phyloP scores from a whole-genome alignment of 2,113 vertebrate genomes.

The Elaphurus davidianus region DNA sequence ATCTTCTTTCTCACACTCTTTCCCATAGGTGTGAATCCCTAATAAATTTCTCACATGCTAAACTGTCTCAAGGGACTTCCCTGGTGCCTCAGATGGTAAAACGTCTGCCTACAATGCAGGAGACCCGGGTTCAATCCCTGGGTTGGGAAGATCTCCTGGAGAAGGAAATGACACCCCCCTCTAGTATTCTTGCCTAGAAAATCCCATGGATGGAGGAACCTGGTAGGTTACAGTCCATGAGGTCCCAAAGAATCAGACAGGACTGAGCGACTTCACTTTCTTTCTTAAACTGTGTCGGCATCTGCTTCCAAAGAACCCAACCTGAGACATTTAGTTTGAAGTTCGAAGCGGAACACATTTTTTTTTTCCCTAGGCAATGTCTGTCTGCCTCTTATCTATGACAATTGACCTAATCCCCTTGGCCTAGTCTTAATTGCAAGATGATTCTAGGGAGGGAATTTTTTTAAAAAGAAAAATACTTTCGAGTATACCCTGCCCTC shows the following conservation, averaged over 20 bases:
- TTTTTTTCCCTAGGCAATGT: neutral
- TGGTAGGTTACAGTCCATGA: neutral
- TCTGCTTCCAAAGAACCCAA: constrained; percentile 11
- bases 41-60: neutral
- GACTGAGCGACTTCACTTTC: neutral
- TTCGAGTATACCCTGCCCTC: neutral
- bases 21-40: neutral
- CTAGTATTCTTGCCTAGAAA: neutral
- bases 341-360: neutral
- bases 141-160: too few relatives aligned
- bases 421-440: constrained; percentile 18
- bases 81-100: too few relatives aligned
- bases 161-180: neutral
- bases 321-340: constrained; percentile 14
- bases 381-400: neutral
- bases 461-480: neutral
- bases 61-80: neutral
- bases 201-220: neutral
- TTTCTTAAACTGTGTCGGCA: neutral
- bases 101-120: too few relatives aligned
- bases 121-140: too few relatives aligned
- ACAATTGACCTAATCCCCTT: neutral
- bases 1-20: neutral
- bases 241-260: neutral
- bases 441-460: neutral